Base-by-base conservation (phyloP, 2,888 invertebrate species). In the Euzetes globulus region DNA sequence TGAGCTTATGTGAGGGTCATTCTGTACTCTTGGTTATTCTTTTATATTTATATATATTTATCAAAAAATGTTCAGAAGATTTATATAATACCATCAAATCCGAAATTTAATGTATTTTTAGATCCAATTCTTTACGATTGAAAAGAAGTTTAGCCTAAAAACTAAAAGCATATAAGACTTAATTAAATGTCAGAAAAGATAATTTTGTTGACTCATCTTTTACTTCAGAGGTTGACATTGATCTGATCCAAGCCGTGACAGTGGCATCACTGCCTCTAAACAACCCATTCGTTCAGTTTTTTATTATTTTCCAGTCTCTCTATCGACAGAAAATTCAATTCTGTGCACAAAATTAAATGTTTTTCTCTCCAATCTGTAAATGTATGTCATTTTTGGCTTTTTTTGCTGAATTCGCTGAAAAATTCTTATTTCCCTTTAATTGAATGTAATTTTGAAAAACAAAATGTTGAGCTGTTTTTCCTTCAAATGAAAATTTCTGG, bases 231-330 rank as follows among this genome's bases (percentile, higher is more conserved):
- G 15, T 58, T 58, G 29, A 58, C 29, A 29, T 58, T 29, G 29
- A 22, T 58, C 29, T 58, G 27, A 58, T 58, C 27, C 25, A 27
- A 58, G 58, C 29, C 27, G 22, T 25, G 70, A 70, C 70, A 70
- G 70, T 70, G 70, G 70, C 70, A 25, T 70, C 70, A 70, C 70
- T 70, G 70, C 70, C 70, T 70, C n/a, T 22, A 65, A 65, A 22
- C 37, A 29, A 58, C 52, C 52, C 52, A 65, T 37, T 27, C 37
- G n/a, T 65, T 65, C 7, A 19, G 27, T 65, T 37, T 29, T 5
- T 65, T 65, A 65, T 37, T 65, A 58, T 58, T 58, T 58, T 58
- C 27, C 19, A 27, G 33, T 65, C 29, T 65, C 58, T 58, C 58
- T 55, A 22, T 55, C 25, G 29, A 58, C 19, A 25, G 19, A 25